These are phyloP conservation scores for Scatophagus argus DNA, from an alignment of 2,113 vertebrate genomes.

Conservation along the genomic window DNA sequence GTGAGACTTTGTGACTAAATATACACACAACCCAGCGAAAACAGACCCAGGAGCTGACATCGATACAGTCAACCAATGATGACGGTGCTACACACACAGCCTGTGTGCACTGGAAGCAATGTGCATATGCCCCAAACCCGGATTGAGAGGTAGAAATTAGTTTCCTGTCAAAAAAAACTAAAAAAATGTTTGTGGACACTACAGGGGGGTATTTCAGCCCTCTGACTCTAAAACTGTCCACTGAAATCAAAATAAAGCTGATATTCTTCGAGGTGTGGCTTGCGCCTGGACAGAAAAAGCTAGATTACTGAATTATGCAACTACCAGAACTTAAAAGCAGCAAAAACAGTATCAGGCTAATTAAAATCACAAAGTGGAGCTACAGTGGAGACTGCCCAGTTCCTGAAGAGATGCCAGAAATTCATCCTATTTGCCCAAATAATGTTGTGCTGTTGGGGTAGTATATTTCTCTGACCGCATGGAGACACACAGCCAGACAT, in stretches of 20 bases:
- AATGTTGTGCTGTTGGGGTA: neutral
- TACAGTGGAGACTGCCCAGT: neutral
- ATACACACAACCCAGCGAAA: slow-evolving; percentile 53
- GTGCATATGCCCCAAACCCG: neutral
- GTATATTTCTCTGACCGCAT: neutral
- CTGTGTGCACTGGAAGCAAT: neutral
- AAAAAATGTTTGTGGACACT: slow-evolving; percentile 16
- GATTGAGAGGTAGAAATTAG: neutral
- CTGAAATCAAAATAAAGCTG: slow-evolving; percentile 19
- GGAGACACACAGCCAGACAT: neutral
- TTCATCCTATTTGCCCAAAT: slow-evolving; percentile 46
- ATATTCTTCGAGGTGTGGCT: slow-evolving; percentile 15
- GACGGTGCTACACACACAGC: neutral
- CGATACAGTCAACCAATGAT: slow-evolving; percentile 6
- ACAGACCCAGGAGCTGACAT: slow-evolving; percentile 47
- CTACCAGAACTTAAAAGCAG: slow-evolving; percentile 15
- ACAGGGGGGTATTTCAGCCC: slow-evolving; percentile 1
- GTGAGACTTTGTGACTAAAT: slow-evolving; percentile 63
- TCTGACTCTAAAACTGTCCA: neutral
- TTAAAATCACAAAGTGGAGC: slow-evolving; percentile 32
- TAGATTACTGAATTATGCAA: slow-evolving; percentile 44
- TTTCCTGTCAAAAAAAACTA: slow-evolving; percentile 36
- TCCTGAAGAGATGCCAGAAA: slow-evolving; percentile 22
- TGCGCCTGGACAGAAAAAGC: neutral
- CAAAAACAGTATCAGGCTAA: neutral